These are phyloP conservation scores for Cercopithecus mona DNA, from an alignment of 2,113 vertebrate species.

Conservation along the genomic window DNA sequence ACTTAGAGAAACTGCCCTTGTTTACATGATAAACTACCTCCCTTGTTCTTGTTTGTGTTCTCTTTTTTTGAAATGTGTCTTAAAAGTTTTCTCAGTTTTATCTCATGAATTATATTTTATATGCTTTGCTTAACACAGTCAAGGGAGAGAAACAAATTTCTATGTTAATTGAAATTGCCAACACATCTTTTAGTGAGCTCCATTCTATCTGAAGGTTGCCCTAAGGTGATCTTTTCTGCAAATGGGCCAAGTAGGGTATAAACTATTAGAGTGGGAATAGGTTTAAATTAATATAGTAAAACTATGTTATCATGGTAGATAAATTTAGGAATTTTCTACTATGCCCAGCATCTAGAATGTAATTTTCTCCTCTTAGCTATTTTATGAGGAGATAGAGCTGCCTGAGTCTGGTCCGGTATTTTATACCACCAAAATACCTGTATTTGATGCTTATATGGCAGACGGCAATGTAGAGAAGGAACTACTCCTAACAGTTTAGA, in stretches of 20 bases:
- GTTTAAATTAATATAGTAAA: neutral
- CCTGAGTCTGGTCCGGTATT: neutral
- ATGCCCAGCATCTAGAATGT: neutral
- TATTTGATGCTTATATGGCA: neutral
- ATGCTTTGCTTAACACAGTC: neutral
- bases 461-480: neutral
- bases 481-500: neutral
- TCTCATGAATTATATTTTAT: neutral
- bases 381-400: neutral
- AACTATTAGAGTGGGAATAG: neutral
- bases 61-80: neutral
- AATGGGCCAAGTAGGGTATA: neutral
- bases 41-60: neutral
- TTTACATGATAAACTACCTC: neutral
- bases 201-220: neutral
- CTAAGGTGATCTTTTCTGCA: neutral
- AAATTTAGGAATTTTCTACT: neutral
- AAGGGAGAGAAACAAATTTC: neutral
- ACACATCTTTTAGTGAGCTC: fast-evolving
- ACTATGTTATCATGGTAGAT: neutral
- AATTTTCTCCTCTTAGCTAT: neutral
- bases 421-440: neutral
- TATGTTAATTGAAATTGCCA: neutral
- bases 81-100: neutral
- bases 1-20: neutral